Evolutionary conservation across 2,797 vertebrate species (phyloP).

Genomic region (Oreochromis grahami): DNA sequence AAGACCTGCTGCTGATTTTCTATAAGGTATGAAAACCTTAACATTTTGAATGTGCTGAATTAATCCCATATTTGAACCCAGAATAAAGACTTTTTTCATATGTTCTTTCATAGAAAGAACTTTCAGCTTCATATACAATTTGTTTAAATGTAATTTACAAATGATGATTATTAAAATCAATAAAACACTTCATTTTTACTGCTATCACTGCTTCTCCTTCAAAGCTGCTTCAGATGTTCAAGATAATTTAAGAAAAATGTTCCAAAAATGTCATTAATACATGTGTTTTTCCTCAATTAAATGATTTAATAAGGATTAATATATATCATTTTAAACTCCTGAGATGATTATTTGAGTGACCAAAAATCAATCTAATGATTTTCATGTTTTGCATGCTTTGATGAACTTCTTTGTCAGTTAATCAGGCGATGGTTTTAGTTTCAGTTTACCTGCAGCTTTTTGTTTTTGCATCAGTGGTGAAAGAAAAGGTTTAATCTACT

Average conservation of each 20-base stretch:
- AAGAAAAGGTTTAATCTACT: background rate
- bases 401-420: background rate
- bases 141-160: fast-evolving
- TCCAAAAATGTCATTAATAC: background rate
- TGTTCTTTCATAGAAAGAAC: no score
- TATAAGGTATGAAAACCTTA: conserved; percentile 83
- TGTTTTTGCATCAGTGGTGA: background rate
- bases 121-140: fast-evolving
- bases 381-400: background rate
- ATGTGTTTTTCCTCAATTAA: background rate
- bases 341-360: background rate
- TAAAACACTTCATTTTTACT: fast-evolving
- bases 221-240: background rate
- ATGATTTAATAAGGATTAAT: background rate
- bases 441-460: background rate
- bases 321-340: background rate
- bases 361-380: background rate
- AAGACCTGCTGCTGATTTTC: conserved; percentile 93
- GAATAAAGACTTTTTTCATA: background rate
- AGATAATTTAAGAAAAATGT: background rate
- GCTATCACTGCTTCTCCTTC: background rate
- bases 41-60: background rate
- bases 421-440: background rate
- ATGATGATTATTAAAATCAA: background rate
- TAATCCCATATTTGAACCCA: background rate